Base-by-base conservation (phyloP, 2,888 invertebrate species). In the Pediacus dermestoides region DNA sequence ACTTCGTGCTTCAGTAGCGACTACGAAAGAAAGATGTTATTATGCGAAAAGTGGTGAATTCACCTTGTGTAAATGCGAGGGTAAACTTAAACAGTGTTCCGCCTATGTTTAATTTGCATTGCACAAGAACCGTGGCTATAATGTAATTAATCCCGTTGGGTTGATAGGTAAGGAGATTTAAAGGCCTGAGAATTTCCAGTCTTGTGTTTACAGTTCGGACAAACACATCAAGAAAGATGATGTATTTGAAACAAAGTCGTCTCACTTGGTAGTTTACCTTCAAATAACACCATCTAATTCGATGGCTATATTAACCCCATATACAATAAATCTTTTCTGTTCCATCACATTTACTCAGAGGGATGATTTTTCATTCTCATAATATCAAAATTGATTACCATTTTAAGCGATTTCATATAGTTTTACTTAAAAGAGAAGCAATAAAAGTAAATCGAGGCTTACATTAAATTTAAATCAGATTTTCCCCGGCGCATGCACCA, bases 221-320 rank as follows among this genome's bases (percentile, higher is more conserved):
- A 47, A 44, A 47, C 47, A 41, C 41, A 42, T 47, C 47, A 39
- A 37, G 42, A 40, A 44, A 43, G 36, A 38, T 46, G 46, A 46
- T 46, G 38, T 46, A 46, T 44, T 18, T 18, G 38, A 34, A 34
- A 30, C 35, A 30, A 26, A 35, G 23, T 37, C 37, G 30, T 37
- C 21, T 41, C 32, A 38, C 30, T 30, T 16, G 21, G 6, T n/a
- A 18, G 21, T 7, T 18, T 18, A 18, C n/a, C 21, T 18, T 18
- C n/a, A 18, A 7, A 18, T 18, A 18, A 18, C 6, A n/a, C 21
- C 6, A 18, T 6, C 21, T n/a, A 18, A 18, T n/a, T 18, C 6
- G n/a, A 18, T 18, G 21, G n/a, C 21, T 18, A 7, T 18, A 18
- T 18, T 18, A 18, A 7, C 6, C 21, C n/a, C n/a, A n/a, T n/a